These are phyloP conservation scores for Aricia artaxerxes DNA, from an alignment of 2,888 invertebrate species.

Conservation along the genomic window DNA sequence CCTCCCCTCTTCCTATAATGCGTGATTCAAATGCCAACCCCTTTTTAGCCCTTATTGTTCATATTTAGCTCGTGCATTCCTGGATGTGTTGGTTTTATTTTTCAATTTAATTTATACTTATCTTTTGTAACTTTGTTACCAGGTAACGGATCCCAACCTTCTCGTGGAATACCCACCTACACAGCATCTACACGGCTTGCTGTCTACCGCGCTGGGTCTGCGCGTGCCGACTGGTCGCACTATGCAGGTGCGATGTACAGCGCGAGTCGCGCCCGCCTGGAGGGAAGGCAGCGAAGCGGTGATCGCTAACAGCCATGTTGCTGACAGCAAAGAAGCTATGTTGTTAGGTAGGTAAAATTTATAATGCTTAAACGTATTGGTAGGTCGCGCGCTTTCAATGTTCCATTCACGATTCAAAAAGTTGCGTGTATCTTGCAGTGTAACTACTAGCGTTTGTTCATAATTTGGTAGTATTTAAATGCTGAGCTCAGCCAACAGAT, in stretches of 20 bases:
- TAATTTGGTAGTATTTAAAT: too few species aligned
- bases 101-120: neutral
- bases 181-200: conserved; percentile 67
- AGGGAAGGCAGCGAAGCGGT: conserved; percentile 74
- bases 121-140: conserved; percentile 23
- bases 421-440: too few species aligned
- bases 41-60: too few species aligned
- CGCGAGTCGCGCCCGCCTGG: conserved; percentile 72
- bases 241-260: conserved; percentile 72
- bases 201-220: conserved; percentile 68
- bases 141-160: conserved; percentile 67
- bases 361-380: neutral
- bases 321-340: conserved; percentile 76
- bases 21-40: too few species aligned
- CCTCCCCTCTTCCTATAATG: too few species aligned
- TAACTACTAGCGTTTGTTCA: too few species aligned
- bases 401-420: neutral
- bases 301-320: conserved; percentile 68
- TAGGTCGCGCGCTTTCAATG: neutral
- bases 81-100: neutral
- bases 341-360: conserved; percentile 59
- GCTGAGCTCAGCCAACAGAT: too few species aligned
- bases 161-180: conserved; percentile 69
- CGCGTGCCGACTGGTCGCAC: conserved; percentile 67
- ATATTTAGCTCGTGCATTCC: neutral